Conservation (phyloP, 2,113 vertebrate species). For the Malurus alboscapulatus region DNA sequence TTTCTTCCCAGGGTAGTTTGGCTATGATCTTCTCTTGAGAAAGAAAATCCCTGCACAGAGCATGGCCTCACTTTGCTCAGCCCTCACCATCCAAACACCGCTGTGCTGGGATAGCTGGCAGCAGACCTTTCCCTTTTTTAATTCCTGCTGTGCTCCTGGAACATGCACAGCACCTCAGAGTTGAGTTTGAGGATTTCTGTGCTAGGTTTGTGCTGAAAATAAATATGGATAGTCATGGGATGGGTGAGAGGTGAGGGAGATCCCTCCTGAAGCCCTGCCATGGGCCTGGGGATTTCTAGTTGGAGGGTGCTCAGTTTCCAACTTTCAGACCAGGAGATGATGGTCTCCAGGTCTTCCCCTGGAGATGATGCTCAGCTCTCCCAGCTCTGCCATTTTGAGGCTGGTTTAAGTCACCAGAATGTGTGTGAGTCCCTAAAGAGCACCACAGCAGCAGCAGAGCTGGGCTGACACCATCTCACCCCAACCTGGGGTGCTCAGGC, state of each 20-base stretch:
- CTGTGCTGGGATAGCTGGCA: neutral
- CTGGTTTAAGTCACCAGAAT: neutral
- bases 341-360: neutral
- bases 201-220: neutral
- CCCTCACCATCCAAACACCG: neutral
- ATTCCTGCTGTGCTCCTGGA: neutral
- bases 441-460: neutral
- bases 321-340: neutral
- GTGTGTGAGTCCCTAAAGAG: neutral
- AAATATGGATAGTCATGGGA: fast-evolving
- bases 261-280: neutral
- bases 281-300: neutral
- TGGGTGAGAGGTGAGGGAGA: neutral
- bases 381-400: neutral
- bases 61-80: neutral
- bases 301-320: neutral
- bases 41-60: conserved; percentile 13
- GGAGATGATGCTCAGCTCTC: neutral
- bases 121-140: neutral
- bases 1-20: conserved; percentile 55
- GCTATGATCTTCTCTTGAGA: neutral
- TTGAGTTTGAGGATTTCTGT: neutral
- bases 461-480: neutral
- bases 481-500: neutral
- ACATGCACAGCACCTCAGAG: neutral